Base-by-base conservation (phyloP, 2,888 invertebrate genomes). In the Neria commutata region DNA sequence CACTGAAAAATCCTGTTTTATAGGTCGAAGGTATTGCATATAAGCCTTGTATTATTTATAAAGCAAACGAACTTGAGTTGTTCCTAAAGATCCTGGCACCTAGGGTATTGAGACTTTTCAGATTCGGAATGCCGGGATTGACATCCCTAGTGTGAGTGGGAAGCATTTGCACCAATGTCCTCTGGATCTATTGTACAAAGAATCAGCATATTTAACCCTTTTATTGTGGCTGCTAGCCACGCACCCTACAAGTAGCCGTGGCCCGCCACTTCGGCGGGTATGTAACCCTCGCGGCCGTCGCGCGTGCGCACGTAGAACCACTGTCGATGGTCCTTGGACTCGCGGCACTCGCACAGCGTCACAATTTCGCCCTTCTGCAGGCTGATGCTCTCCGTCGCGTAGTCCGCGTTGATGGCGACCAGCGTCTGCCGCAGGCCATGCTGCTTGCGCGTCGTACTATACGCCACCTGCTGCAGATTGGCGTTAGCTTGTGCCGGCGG, bases 271-370 rank as follows among this genome's bases (percentile, higher is more conserved):
- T 85, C 87, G 8, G 91, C 89, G 0, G 92, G 92, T 68, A 92
- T 91, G 69, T 89, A 91, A 42, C 91, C 91, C 71, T 89, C 88
- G 61, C 81, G 83, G 0, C 91, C 91, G 67, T 89, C 88, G 62
- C 86, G 86, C 66, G 88, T 88, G 73, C 85, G 84, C 42, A 92
- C 88, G 81, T 89, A 91, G 79, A 91, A 91, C 91, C 91, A 92
- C 59, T 91, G 90, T 1, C 85, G 84, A 62, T 85, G 85, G 37
- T 86, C 86, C 68, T 86, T 85, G n/a, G 74, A 84, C 79, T 81
- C 80, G 54, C 77, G 85, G 81, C 67, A 86, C 83, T 76, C 85
- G 50, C 91, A 83, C 63, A 92, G 81, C 37, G 87, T 87, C 0
- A 92, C 91, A 5, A 92, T 91, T 69, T 92, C 91, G 0, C 91